Evolutionary conservation across 2,888 invertebrate species (phyloP).

Genomic region (Bimastos eiseni): DNA sequence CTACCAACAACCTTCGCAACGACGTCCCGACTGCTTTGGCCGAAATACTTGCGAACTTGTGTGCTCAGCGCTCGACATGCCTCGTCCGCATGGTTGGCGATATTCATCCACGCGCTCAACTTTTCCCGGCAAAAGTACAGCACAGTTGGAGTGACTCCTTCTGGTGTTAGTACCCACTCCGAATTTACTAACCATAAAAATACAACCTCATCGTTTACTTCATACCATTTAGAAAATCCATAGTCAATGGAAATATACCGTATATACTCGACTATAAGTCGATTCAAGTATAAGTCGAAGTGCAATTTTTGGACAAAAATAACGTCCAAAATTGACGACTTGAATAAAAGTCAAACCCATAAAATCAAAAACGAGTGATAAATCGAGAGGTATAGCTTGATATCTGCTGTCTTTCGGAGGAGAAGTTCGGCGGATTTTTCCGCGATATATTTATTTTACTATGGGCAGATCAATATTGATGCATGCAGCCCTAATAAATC

Average conservation of each 20-base stretch:
- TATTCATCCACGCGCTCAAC: conserved; percentile 56
- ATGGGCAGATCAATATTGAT: too few relatives aligned
- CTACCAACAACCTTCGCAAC: conserved; percentile 56
- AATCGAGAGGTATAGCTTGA: too few relatives aligned
- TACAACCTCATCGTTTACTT: background rate
- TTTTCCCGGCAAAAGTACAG: conserved; percentile 58
- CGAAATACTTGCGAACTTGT: conserved; percentile 53
- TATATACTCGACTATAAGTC: too few relatives aligned
- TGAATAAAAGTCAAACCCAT: too few relatives aligned
- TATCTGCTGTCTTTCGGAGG: too few relatives aligned
- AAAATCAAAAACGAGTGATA: too few relatives aligned
- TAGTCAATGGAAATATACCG: background rate
- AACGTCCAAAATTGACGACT: too few relatives aligned
- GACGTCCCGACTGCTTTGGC: conserved; percentile 54
- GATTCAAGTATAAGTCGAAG: too few relatives aligned
- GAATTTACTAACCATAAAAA: conserved; percentile 53
- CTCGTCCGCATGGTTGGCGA: conserved; percentile 55
- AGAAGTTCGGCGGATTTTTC: too few relatives aligned
- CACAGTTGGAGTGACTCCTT: conserved; percentile 50
- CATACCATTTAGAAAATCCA: background rate
- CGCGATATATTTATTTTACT: too few relatives aligned
- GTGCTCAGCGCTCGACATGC: conserved; percentile 50
- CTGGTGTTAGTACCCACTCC: conserved; percentile 54
- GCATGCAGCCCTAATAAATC: too few relatives aligned
- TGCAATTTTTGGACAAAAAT: too few relatives aligned